Base-by-base conservation (phyloP, 2,888 invertebrate species). In the Halictus quadricinctus region DNA sequence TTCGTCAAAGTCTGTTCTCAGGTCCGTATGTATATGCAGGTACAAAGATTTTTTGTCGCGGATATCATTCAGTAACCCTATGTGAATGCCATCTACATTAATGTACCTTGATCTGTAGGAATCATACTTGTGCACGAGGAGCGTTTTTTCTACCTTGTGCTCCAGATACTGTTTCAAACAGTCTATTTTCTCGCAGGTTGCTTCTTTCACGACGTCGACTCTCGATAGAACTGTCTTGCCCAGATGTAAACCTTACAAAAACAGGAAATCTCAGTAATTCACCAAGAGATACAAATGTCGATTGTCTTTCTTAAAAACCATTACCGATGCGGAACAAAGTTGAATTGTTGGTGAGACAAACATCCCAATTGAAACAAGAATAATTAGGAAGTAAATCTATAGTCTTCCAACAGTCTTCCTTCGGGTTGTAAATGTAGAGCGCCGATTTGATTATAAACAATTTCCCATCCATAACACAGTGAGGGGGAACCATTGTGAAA, bases 401-500 rank as follows among this genome's bases (percentile, higher is more conserved):
- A 15, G 58, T 76, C 12, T 74, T 69, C 93, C 93, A 93, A 2
- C 43, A 13, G 77, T 92, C 79, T 1, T 15, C 25, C 7, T 77
- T 25, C 0, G 86, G 85, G 83, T 90, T 79, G 80, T 92, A 93
- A 77, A 91, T 80, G 74, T 91, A 90, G n/a, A 91, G 79, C 4
- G 72, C 74, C 1, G 92, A 90, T 18, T 88, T 89, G 48, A 89
- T 81, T 15, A 93, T 79, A 13, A 91, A 86, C 25, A 94, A 86
- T 36, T 90, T 89, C 6, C 85, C 89, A 58, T 91, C 79, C 1
- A 87, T 72, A 2, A 91, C 90, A 41, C 90, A 92, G 21, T 91
- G 83, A 0, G 89, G 86, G 2, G 93, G 93, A 13, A 91, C 89
- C 41, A 89, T 89, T 0, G 91, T 91, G 72, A 94, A 93, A 25